A percentile compares a stretch with the other conserved stretches of the same genome.
Conservation (phyloP, 2,888 invertebrate genomes). For the Eumacrocentrus americanus region DNA sequence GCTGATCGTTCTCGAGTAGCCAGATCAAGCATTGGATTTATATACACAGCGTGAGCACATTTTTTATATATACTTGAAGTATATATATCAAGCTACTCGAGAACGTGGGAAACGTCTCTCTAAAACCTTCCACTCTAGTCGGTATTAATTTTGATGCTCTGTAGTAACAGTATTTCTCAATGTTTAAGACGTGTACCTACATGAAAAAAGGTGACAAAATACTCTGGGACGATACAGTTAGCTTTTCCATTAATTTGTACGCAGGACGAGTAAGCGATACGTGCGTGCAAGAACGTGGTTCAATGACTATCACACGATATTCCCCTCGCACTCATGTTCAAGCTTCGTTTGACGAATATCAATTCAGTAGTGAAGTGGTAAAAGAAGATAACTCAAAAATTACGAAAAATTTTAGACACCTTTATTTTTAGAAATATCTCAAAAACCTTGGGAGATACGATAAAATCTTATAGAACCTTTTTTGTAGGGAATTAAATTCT, state of each 20-base stretch:
- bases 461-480: no score
- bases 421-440: no score
- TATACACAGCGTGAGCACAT: background rate
- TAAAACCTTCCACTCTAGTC: no score
- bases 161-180: no score
- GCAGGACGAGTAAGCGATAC: conserved; percentile 35
- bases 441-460: no score
- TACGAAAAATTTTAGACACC: background rate
- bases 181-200: background rate
- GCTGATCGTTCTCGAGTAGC: conserved; percentile 8
- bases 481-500: no score
- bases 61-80: no score
- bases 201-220: conserved; percentile 22
- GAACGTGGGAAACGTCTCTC: no score
- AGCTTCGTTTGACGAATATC: conserved; percentile 16
- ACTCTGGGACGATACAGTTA: no score
- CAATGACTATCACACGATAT: background rate
- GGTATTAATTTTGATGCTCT: no score
- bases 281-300: conserved; percentile 22
- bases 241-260: conserved; percentile 48
- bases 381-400: background rate
- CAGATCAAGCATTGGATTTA: background rate
- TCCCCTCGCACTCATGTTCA: background rate
- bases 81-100: no score
- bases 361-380: background rate